Base-by-base conservation (phyloP, 2,113 vertebrate genomes). In the Acinonyx jubatus region DNA sequence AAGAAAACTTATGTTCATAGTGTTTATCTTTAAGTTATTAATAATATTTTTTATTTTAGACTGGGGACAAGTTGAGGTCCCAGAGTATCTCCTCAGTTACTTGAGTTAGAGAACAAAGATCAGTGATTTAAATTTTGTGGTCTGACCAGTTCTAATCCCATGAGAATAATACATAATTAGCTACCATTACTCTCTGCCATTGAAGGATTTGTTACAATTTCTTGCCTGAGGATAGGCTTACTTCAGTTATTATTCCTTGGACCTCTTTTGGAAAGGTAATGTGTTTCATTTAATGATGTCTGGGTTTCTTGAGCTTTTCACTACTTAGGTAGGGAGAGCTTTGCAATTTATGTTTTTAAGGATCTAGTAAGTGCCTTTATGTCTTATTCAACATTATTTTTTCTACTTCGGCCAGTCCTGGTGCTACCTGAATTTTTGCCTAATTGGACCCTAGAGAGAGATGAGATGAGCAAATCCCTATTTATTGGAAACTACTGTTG, bases 131-230 rank as follows among this genome's bases (percentile, higher is more conserved):
- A 71, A 50, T 96, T 94, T 71, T 93, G 65, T 93, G 29, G 41
- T 12, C 13, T 94, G 89, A 21, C 76, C n/a, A 50, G 29, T 93
- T 95, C 73, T 73, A 66, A 73, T 89, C 27, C n/a, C 5, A 1
- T 55, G 78, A 96, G 36, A 90, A 96, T 71, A 91, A 68, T 66
- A 36, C 38, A 25, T 97, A 85, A 89, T 96, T 96, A 95, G 41
- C n/a, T 69, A 31, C 19, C 23, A 0, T 95, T 82, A 94, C 4
- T 90, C 21, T 68, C 14, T 89, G 41, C 48, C 38, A 8, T 55
- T 79, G 74, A 92, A 83, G 61, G 38, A n/a, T 73, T 85, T 94
- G n/a, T 61, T 84, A 36, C 7, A 61, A 7, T 91, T 9, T 66
- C 9, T 97, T 85, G 27, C 74, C 33, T 61, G 73, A 31, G 61